Conservation (phyloP, 1,140 invertebrate species). For the Drosophila sp. region DNA sequence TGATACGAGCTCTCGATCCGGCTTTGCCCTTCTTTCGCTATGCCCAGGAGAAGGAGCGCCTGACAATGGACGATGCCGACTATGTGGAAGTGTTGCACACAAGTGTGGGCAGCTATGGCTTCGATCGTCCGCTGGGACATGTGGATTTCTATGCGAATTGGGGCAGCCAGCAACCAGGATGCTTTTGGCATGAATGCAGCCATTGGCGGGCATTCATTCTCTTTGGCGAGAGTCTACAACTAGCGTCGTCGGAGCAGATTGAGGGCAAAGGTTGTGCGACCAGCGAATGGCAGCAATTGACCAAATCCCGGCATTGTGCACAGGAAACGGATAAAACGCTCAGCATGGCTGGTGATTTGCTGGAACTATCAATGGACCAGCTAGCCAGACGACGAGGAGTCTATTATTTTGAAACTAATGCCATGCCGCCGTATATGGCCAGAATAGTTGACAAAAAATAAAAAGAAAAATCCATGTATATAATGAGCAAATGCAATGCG, state of each 20-base stretch:
- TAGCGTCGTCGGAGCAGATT: neutral
- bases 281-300: slow-evolving; percentile 65
- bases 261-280: slow-evolving; percentile 46
- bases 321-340: slow-evolving; percentile 40
- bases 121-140: slow-evolving; percentile 86
- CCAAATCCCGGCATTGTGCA: slow-evolving; percentile 51
- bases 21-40: slow-evolving; percentile 84
- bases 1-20: slow-evolving; percentile 85
- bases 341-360: slow-evolving; percentile 68
- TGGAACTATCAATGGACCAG: slow-evolving; percentile 41
- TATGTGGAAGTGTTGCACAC: slow-evolving; percentile 91
- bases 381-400: slow-evolving; percentile 74
- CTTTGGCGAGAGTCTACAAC: slow-evolving; percentile 84
- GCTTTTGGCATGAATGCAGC: slow-evolving; percentile 82
- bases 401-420: slow-evolving; percentile 82
- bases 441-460: slow-evolving; percentile 26
- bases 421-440: slow-evolving; percentile 74
- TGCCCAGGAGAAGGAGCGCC: slow-evolving; percentile 83
- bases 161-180: slow-evolving; percentile 87
- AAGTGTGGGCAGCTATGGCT: slow-evolving; percentile 86
- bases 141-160: slow-evolving; percentile 90
- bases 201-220: slow-evolving; percentile 85
- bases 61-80: slow-evolving; percentile 87
- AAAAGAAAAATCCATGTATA: slow-evolving; percentile 36
- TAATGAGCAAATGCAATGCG: slow-evolving; percentile 76